A percentile compares a stretch with the other conserved stretches of the same genome.
Conservation (phyloP, 2,888 invertebrate species). For the Leptogaster cylindrica region DNA sequence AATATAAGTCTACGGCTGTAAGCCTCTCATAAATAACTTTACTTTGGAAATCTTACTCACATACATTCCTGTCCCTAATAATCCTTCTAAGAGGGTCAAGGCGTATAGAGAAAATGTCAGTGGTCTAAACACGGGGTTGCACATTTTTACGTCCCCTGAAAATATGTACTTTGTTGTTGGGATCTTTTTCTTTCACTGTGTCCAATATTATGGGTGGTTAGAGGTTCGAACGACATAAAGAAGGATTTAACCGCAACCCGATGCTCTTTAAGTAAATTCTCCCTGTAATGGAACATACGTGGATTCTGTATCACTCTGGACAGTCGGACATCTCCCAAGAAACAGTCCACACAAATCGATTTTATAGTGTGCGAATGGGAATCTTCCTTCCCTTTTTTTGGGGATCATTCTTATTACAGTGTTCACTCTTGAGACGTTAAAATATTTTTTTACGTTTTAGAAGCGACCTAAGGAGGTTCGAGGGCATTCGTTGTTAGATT, state of each 20-base stretch:
- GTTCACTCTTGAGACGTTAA: background rate
- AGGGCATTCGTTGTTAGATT: background rate
- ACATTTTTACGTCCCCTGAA: conserved; percentile 17
- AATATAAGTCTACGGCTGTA: conserved; percentile 23
- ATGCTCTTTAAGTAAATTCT: conserved; percentile 34
- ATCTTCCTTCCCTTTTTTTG: background rate
- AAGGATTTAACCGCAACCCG: conserved; percentile 35
- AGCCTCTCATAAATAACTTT: conserved; percentile 31
- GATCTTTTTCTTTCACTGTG: conserved; percentile 24
- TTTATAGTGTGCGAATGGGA: conserved; percentile 20
- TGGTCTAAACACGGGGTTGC: conserved; percentile 32
- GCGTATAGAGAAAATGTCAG: conserved; percentile 25
- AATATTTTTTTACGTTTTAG: conserved; percentile 9
- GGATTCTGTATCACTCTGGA: conserved; percentile 1
- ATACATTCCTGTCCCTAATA: conserved; percentile 12
- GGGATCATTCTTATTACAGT: background rate
- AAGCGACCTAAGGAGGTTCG: background rate
- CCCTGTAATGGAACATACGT: conserved; percentile 27
- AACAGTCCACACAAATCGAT: conserved; percentile 15
- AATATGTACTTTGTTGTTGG: conserved; percentile 22
- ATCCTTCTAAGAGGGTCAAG: conserved; percentile 39
- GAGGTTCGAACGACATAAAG: conserved; percentile 32
- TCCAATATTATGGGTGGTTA: conserved; percentile 29
- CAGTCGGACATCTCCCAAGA: background rate
- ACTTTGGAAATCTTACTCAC: conserved; percentile 23